Evolutionary conservation across 1,140 invertebrate species (phyloP), one percentile per base, ranked within the genome.

Genomic region (Cyclargus thomasi): DNA sequence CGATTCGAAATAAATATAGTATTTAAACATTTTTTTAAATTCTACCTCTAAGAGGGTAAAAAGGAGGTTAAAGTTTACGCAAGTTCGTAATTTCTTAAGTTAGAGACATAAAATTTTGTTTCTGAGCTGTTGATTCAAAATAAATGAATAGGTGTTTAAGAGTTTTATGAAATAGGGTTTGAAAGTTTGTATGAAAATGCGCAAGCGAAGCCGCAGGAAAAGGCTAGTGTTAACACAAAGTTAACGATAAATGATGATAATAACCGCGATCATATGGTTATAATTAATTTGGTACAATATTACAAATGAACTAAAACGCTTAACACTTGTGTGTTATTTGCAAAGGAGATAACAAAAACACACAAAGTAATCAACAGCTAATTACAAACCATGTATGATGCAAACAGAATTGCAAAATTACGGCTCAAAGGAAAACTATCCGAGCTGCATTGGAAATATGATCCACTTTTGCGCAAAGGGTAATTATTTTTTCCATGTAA

Each of bases 341-440:
- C 2, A 47, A 59, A 20, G 3, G 17, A 59, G 7, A 59, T 59
- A 59, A 20, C 55, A 21, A 59, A 59, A 59, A 59, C 55, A 59
- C 55, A 59, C 55, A 59, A 59, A 59, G 55, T 59, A 59, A 59
- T 59, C 55, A 59, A 59, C 55, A 17, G 55, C 17, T 59, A 59
- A 59, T 59, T 59, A 59, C 20, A 59, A 59, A 6, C 55, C 53
- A 20, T 18, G 18, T 59, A 20, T 59, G 55, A 18, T 20, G 39
- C 39, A 47, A 47, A 47, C 39, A 59, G 18, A 18, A 20, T 20
- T 59, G 55, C 55, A 20, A 59, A 59, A 20, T 4, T 20, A 5
- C 8, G 7, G 8, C 18, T 2, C 17, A 21, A 59, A 20, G 10
- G 1, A 59, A 59, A 20, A 20, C 18, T 11, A 59, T 11, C 10